phyloP scores from a whole-genome alignment of 2,888 invertebrate genomes.

The Abscondita cerata region DNA sequence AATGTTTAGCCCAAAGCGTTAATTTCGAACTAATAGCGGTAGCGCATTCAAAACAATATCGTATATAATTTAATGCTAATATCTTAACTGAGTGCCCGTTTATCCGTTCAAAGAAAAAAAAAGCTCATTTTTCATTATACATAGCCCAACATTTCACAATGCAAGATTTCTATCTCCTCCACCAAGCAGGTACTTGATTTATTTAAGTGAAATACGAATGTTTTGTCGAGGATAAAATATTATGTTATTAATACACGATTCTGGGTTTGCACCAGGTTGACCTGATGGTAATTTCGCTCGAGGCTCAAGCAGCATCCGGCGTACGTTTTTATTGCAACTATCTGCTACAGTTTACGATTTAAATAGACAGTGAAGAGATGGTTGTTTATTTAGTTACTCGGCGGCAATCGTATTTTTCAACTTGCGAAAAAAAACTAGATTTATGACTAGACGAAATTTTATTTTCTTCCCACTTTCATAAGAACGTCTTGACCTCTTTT shows the following conservation, averaged over 20 bases:
- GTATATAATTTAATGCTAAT: constrained; percentile 21
- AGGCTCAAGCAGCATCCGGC: constrained; percentile 52
- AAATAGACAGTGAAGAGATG: too few species aligned
- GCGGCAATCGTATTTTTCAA: too few species aligned
- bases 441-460: too few species aligned
- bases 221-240: constrained; percentile 29
- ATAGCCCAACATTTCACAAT: constrained; percentile 11
- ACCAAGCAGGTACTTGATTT: constrained; percentile 19
- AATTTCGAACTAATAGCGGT: constrained; percentile 13
- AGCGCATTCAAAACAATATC: constrained; percentile 14
- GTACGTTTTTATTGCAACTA: constrained; percentile 47
- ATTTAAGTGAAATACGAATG: constrained; percentile 29
- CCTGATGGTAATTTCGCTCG: constrained; percentile 42
- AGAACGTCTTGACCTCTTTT: too few species aligned
- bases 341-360: too few species aligned
- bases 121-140: constrained; percentile 2
- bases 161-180: constrained; percentile 19
- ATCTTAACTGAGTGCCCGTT: constrained; percentile 14
- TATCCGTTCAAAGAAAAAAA: neutral
- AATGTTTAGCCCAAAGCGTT: too few species aligned
- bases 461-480: too few species aligned
- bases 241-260: constrained; percentile 28
- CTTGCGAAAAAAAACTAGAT: too few species aligned
- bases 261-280: constrained; percentile 37
- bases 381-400: too few species aligned